phyloP scores from a whole-genome alignment of 2,888 invertebrate genomes.

The Cryptops parisi region DNA sequence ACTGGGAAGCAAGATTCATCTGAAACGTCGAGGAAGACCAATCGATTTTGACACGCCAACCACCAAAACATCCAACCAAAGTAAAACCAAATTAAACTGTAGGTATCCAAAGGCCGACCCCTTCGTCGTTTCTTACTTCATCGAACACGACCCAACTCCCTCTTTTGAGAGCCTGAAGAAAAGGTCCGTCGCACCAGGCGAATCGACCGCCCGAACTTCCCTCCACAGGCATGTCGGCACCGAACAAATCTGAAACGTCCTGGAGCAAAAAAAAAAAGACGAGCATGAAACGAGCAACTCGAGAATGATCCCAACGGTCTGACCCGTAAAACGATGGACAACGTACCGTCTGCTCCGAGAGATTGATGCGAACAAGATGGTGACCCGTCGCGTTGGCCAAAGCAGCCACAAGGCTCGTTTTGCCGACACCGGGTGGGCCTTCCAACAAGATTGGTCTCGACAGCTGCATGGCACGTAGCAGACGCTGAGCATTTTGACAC shows the following conservation, averaged over 20 bases:
- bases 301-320: too few relatives aligned
- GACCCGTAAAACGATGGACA: slow-evolving; percentile 11
- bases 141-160: slow-evolving; percentile 95
- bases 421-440: slow-evolving; percentile 96
- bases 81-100: neutral
- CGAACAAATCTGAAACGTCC: slow-evolving; percentile 95
- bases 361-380: slow-evolving; percentile 77
- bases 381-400: slow-evolving; percentile 72
- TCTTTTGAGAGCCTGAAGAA: slow-evolving; percentile 77
- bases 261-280: too few relatives aligned
- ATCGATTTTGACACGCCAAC: too few relatives aligned
- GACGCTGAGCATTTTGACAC: slow-evolving; percentile 60
- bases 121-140: slow-evolving; percentile 41
- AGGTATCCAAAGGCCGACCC: too few relatives aligned
- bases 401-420: slow-evolving; percentile 85
- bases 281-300: slow-evolving; percentile 22
- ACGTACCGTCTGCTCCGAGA: slow-evolving; percentile 92
- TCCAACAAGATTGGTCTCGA: slow-evolving; percentile 77
- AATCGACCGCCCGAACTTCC: slow-evolving; percentile 73
- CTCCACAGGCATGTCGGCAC: slow-evolving; percentile 90
- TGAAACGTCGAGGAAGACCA: slow-evolving; percentile 22
- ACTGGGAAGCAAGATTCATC: slow-evolving; percentile 94
- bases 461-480: slow-evolving; percentile 76
- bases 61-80: neutral
- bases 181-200: slow-evolving; percentile 91